Conservation (phyloP, 2,888 invertebrate genomes). For the Rhimphoctona megacephalus region DNA sequence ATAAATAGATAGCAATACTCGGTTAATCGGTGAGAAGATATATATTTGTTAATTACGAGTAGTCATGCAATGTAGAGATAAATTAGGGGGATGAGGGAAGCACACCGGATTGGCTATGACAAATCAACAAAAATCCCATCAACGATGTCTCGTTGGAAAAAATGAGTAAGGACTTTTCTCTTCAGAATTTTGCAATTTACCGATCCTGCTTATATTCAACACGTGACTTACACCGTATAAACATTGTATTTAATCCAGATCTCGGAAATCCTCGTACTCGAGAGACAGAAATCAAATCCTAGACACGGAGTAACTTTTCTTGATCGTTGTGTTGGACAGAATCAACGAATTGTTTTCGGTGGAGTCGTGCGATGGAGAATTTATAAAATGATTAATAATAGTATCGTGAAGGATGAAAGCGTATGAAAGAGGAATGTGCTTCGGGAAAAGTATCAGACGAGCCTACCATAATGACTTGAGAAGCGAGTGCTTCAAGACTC, state of each 20-base stretch:
- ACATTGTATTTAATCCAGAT: background rate
- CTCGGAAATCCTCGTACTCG: background rate
- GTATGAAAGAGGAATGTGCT: background rate
- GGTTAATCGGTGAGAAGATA: too few relatives aligned
- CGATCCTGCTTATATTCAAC: background rate
- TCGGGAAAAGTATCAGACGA: background rate
- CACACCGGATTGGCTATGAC: too few relatives aligned
- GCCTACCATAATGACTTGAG: background rate
- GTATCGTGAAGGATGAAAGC: background rate
- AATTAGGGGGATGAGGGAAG: too few relatives aligned
- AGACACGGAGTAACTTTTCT: background rate
- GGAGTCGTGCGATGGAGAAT: constrained; percentile 53
- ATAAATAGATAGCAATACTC: background rate
- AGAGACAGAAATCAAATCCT: background rate
- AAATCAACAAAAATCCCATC: too few relatives aligned
- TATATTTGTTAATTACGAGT: background rate
- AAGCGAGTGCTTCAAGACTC: too few relatives aligned
- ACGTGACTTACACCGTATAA: background rate
- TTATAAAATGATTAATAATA: constrained; percentile 51
- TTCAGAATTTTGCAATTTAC: background rate
- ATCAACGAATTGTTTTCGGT: background rate
- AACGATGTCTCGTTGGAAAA: too few relatives aligned
- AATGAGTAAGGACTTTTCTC: too few relatives aligned
- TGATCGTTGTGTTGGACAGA: background rate
- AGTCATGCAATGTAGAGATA: too few relatives aligned